Evolutionary conservation across 1,140 invertebrate species (phyloP), one percentile per base, ranked within the genome.

Genomic region (Sinella curviseta): DNA sequence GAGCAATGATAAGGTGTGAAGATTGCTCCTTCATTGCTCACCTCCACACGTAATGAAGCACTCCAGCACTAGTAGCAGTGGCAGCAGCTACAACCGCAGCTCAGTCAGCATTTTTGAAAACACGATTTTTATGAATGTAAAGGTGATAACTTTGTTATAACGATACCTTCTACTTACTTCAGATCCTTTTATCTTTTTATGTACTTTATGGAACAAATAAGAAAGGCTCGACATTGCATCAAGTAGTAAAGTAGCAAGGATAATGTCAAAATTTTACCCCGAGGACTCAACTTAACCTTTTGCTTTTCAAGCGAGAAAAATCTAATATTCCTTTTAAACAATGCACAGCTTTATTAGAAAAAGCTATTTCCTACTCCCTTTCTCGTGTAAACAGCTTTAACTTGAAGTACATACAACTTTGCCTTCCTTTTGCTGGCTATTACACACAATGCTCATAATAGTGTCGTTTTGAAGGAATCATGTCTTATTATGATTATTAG

Each of bases 1-100:
- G 79, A 82, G 82, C 79, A 77, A 82, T 82, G 82, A 82, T 82
- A 82, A 80, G 76, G 77, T 67, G 81, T 75, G 57, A 82, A 82
- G 77, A 80, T 79, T 79, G 81, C 78, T n/a, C n/a, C n/a, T 79
- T 57, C 77, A 74, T 35, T 73, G 55, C 78, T 76, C 31, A 39
- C 67, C 60, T 74, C 33, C 20, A n/a, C n/a, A n/a, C n/a, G n/a
- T n/a, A n/a, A n/a, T n/a, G n/a, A n/a, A n/a, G n/a, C n/a, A n/a
- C n/a, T n/a, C n/a, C n/a, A n/a, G n/a, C n/a, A n/a, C n/a, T 20
- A 74, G 31, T 26, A 48, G 3, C 26, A 70, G 12, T 70, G 8
- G 24, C 65, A 24, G 65, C 8, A 70, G 65, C 65, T 70, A 4
- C 65, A 31, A n/a, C n/a, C 30, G 12, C 12, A 31, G 65, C 8